phyloP scores from a whole-genome alignment of 1,140 invertebrate species.

The Liolophura sinensis region DNA sequence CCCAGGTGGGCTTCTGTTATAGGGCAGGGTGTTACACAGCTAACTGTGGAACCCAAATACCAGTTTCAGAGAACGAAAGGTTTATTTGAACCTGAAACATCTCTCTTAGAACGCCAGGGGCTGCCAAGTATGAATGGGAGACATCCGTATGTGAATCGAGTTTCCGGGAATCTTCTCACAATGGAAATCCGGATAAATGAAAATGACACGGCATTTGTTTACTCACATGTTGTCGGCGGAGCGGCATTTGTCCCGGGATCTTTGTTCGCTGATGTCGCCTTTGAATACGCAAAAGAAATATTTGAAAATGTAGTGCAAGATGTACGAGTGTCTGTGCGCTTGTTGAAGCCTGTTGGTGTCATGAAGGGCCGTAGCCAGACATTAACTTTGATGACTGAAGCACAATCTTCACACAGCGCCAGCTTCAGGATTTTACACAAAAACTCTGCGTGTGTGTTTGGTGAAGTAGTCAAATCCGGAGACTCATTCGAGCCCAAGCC shows the following conservation, averaged over 20 bases:
- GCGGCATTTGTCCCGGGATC: constrained; percentile 23
- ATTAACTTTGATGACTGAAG: too few species aligned
- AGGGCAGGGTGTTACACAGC: constrained; percentile 7
- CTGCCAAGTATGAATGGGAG: constrained; percentile 5
- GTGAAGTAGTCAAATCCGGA: too few species aligned
- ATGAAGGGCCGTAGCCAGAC: too few species aligned
- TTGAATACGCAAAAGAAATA: constrained; percentile 2
- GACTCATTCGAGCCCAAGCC: too few species aligned
- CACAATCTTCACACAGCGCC: too few species aligned
- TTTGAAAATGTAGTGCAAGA: too few species aligned
- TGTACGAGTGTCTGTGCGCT: too few species aligned
- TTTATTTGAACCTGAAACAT: constrained; percentile 8
- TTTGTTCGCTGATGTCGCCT: constrained; percentile 22
- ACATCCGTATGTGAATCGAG: constrained; percentile 15
- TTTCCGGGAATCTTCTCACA: constrained; percentile 2
- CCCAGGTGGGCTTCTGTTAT: constrained; percentile 20
- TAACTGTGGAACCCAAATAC: constrained; percentile 16
- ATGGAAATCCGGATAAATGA: constrained; percentile 13
- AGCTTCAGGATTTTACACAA: too few species aligned
- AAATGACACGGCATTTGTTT: constrained; percentile 14
- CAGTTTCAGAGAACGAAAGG: constrained; percentile 13
- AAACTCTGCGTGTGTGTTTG: too few species aligned
- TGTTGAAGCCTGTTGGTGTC: too few species aligned
- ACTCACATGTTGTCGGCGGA: constrained; percentile 20
- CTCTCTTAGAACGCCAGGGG: constrained; percentile 9